Evolutionary conservation across 2,888 invertebrate genomes (phyloP), one percentile per base, ranked within the genome.

Genomic region (Tolmerus cingulatus): DNA sequence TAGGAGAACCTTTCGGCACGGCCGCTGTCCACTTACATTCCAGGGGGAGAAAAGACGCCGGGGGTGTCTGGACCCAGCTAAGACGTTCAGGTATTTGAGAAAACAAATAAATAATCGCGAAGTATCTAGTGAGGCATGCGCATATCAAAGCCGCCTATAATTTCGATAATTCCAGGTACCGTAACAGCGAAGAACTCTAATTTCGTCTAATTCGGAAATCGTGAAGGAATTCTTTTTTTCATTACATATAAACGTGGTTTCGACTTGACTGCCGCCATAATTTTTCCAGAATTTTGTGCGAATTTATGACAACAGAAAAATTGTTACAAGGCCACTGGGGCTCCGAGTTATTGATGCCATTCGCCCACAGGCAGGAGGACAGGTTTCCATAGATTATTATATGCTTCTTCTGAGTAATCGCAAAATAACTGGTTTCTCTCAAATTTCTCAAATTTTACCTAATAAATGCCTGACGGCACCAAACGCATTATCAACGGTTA

Each of bases 101-200:
- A 82, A 76, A 76, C 57, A 82, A 82, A 66, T 57, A 82, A 82
- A 82, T 55, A 82, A 82, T 82, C 57, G 12, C 82, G 19, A 57
- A 27, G 57, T 55, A 82, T 34, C 82, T 37, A 40, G 40, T 40
- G 76, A 57, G 34, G 82, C 82, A 82, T 82, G 82, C 82, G 82
- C 82, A 82, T 51, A 82, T 82, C 57, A 57, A 82, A 57, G 57
- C 66, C 57, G 57, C 30, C 37, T 82, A 82, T 82, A 82, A 82
- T 82, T 82, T 82, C 82, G 82, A 82, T 82, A 82, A 82, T 82
- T 82, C 27, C 23, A 82, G 40, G 82, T 82, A 82, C 82, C 82
- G 82, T 82, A 82, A 82, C 57, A 57, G 57, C 27, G 40, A 82
- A 82, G 82, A 82, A 51, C 57, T 82, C 82, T 37, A 82, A 82